Evolutionary conservation across 2,888 invertebrate genomes (phyloP).

Genomic region (Thysanoteuthis rhombus): DNA sequence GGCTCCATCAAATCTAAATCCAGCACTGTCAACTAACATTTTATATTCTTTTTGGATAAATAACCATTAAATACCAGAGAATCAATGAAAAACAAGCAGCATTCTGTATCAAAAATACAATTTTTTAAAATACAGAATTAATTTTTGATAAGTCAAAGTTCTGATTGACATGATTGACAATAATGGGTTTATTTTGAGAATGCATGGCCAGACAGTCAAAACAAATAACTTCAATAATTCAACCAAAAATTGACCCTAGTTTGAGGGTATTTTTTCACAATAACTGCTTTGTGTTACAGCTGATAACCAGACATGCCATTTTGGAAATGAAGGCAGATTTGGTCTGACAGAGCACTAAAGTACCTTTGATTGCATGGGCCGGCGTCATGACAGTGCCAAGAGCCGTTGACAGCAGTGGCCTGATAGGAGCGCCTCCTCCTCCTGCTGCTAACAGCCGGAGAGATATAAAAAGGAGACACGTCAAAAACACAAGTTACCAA

Average conservation of each 20-base stretch:
- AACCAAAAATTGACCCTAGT: neutral
- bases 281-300: neutral
- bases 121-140: no score
- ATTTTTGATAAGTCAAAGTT: no score
- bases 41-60: no score
- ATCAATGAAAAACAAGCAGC: no score
- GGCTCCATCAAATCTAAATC: no score
- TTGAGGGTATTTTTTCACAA: neutral
- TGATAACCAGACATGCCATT: neutral
- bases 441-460: constrained; percentile 39
- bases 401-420: neutral
- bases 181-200: no score
- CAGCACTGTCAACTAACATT: no score
- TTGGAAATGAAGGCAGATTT: neutral
- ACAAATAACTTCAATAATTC: neutral
- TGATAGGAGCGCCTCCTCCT: constrained; percentile 32
- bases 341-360: neutral
- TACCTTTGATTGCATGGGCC: neutral
- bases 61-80: no score
- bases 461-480: neutral
- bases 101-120: no score
- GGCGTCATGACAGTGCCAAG: constrained; percentile 12
- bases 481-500: neutral
- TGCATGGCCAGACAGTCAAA: no score
- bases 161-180: no score